Conservation (phyloP, 2,113 vertebrate genomes). For the Mormyrus iriodes region DNA sequence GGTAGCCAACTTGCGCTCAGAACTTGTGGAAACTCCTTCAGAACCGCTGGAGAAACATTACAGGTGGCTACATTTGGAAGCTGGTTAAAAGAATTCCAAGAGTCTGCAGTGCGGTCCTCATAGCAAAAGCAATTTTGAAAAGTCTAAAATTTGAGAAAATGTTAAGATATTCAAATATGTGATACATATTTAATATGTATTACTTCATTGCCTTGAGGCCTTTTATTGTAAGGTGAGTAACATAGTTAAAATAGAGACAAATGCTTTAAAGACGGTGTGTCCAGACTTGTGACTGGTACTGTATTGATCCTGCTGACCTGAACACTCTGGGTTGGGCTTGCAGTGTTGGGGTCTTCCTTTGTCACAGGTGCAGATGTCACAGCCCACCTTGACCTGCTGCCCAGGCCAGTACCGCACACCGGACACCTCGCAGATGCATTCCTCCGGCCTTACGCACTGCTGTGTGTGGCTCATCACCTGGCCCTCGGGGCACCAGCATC, state of each 20-base stretch:
- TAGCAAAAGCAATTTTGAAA: neutral
- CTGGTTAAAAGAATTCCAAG: neutral
- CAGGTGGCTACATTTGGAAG: neutral
- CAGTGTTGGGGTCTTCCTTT: constrained; percentile 65
- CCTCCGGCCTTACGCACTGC: constrained; percentile 60
- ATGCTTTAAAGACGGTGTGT: neutral
- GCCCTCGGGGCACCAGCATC: constrained; percentile 77
- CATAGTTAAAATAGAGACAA: neutral
- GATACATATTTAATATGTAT: neutral
- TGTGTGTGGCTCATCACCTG: constrained; percentile 59
- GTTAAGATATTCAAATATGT: too few relatives aligned
- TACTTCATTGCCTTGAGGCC: neutral
- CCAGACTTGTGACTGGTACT: neutral
- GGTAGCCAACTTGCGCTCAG: neutral
- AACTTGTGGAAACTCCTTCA: neutral
- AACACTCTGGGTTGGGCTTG: constrained; percentile 65
- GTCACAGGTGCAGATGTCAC: constrained; percentile 74
- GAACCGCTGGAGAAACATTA: neutral
- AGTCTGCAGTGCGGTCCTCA: neutral
- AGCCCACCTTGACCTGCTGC: constrained; percentile 65
- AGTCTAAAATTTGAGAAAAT: neutral
- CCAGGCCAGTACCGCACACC: constrained; percentile 60
- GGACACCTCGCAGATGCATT: constrained; percentile 67
- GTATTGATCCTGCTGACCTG: constrained; percentile 53
- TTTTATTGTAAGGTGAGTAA: neutral